Conservation (phyloP, 2,113 vertebrate genomes). For the Dolichotis patagonum region DNA sequence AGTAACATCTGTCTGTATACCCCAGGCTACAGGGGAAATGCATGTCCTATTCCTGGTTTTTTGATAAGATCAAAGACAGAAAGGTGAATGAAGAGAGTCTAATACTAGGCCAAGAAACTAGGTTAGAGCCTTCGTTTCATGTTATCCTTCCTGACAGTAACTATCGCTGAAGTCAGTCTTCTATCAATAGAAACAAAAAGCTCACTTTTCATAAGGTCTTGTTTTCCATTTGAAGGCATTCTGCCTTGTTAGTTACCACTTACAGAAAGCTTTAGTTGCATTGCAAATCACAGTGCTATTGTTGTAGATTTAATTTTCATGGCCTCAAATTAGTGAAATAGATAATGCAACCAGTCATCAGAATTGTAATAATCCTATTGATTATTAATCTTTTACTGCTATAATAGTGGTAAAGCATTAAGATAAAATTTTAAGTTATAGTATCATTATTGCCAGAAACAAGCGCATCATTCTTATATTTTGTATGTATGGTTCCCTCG, state of each 20-base stretch:
- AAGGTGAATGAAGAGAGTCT: not conserved
- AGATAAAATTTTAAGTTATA: conserved; percentile 24
- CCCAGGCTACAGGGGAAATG: not conserved
- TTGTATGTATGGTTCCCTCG: not conserved
- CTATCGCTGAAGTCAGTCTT: not conserved
- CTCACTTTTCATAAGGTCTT: not conserved
- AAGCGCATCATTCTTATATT: not conserved
- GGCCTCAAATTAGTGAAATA: not conserved
- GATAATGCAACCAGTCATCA: not conserved
- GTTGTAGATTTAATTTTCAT: not conserved
- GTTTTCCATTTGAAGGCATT: not conserved
- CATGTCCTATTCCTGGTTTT: not conserved
- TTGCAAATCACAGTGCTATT: not conserved
- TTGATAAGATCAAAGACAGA: not conserved
- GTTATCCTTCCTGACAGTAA: not conserved
- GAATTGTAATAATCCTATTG: conserved; percentile 3
- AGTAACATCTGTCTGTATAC: not conserved
- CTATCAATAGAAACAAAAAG: not conserved
- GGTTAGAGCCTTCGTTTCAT: not conserved
- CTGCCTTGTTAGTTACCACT: conserved; percentile 2
- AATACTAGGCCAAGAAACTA: not conserved
- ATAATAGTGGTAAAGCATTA: too few species aligned
- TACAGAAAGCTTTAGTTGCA: not conserved
- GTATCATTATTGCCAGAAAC: not conserved
- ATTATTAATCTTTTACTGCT: not conserved